Percentiles rank a stretch among this genome's conserved stretches.
Evolutionary conservation across 2,113 vertebrate genomes (phyloP).

Genomic region (Archocentrus centrarchus): DNA sequence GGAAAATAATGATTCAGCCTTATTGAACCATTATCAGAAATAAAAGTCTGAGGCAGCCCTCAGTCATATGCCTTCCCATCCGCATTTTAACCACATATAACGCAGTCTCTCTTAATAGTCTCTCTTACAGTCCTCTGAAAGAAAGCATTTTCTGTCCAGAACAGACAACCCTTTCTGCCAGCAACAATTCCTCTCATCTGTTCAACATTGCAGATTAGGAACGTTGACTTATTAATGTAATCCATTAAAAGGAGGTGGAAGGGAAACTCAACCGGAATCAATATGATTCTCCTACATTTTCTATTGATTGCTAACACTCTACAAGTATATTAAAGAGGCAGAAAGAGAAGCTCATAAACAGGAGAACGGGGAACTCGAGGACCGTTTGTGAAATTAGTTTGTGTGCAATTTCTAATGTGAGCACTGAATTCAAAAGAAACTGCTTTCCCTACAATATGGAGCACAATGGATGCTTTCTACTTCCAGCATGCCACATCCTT

Average conservation of each 20-base stretch:
- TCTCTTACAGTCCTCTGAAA: too few relatives aligned
- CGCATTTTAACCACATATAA: constrained; percentile 9
- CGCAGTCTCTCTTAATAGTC: constrained; percentile 30
- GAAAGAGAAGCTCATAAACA: constrained; percentile 56
- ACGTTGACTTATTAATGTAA: constrained; percentile 70
- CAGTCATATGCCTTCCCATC: background rate
- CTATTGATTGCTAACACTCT: constrained; percentile 58
- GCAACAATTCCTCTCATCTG: constrained; percentile 25
- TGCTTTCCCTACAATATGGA: constrained; percentile 15
- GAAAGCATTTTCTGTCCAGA: constrained; percentile 35
- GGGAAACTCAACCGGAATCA: constrained; percentile 58
- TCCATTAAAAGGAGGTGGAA: constrained; percentile 62
- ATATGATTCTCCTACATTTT: constrained; percentile 63
- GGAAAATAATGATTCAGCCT: constrained; percentile 12
- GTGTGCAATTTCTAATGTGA: constrained; percentile 12
- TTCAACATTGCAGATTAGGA: constrained; percentile 43
- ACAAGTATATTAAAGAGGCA: constrained; percentile 35
- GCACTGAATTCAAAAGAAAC: constrained; percentile 28
- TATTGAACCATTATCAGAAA: constrained; percentile 16
- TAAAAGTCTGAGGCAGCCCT: constrained; percentile 1
- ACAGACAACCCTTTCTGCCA: constrained; percentile 15
- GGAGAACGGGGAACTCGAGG: constrained; percentile 28
- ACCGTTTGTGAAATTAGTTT: constrained; percentile 27
- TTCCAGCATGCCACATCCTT: background rate
- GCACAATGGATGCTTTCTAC: constrained; percentile 24